Conservation (phyloP, 2,888 invertebrate species). For the Melieria picta region DNA sequence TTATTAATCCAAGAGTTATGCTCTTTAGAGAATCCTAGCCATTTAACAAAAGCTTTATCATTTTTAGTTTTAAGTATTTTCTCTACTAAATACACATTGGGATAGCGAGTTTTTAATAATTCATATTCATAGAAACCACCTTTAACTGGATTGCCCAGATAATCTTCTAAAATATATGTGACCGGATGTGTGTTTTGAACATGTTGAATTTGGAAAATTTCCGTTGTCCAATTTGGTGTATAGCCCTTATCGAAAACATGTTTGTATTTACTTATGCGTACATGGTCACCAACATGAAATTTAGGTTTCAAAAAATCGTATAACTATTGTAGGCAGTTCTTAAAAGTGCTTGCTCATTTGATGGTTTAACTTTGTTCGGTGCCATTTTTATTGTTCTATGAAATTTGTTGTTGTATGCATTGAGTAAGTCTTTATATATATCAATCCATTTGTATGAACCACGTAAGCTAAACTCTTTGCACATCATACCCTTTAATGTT, state of each 20-base stretch:
- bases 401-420: constrained; percentile 44
- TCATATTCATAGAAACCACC: constrained; percentile 55
- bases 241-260: constrained; percentile 46
- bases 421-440: constrained; percentile 38
- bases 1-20: constrained; percentile 50
- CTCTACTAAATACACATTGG: constrained; percentile 54
- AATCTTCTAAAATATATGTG: constrained; percentile 47
- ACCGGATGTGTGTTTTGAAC: constrained; percentile 47
- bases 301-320: constrained; percentile 23
- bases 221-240: constrained; percentile 47
- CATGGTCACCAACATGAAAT: constrained; percentile 23
- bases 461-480: constrained; percentile 45
- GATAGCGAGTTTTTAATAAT: constrained; percentile 51
- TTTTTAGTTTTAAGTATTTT: constrained; percentile 47
- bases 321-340: constrained; percentile 6
- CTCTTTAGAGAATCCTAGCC: constrained; percentile 44
- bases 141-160: constrained; percentile 46
- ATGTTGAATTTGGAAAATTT: constrained; percentile 36
- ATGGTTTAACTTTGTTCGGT: constrained; percentile 26
- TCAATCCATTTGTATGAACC: constrained; percentile 46
- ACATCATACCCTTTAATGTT: constrained; percentile 32
- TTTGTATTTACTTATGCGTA: constrained; percentile 31
- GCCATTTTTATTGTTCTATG: constrained; percentile 19
- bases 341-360: constrained; percentile 1
- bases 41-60: constrained; percentile 40